Conservation (phyloP, 2,797 vertebrate species). For the Anguilla megastoma region DNA sequence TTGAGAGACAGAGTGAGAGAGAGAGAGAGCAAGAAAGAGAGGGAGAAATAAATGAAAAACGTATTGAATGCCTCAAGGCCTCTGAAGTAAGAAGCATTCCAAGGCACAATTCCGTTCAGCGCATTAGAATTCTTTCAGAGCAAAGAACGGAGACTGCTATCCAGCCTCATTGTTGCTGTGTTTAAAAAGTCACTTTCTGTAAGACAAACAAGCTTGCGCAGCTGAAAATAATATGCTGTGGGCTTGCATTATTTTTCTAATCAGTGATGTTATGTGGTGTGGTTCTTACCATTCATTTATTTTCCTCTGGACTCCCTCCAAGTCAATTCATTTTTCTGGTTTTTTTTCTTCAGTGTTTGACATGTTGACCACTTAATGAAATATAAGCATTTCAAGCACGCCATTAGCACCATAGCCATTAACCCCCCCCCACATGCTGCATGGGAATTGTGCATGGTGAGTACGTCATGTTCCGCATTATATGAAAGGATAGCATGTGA, state of each 20-base stretch:
- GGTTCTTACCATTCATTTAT: not conserved
- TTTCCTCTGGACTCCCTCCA: not conserved
- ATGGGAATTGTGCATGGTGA: not conserved
- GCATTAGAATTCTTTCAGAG: conserved; percentile 9
- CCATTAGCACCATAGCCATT: not conserved
- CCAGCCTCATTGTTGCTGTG: not conserved
- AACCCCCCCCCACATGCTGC: not conserved
- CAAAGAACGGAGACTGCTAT: not conserved
- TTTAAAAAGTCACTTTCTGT: not conserved
- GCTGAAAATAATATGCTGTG: conserved; percentile 17
- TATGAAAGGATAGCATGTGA: not conserved
- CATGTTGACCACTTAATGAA: not conserved
- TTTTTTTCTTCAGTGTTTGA: not conserved
- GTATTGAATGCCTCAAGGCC: conserved; percentile 18
- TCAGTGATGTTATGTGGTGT: not conserved
- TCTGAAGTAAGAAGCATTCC: conserved; percentile 19
- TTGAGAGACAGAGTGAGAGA: not conserved
- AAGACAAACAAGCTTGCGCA: conserved; percentile 10
- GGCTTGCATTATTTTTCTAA: not conserved
- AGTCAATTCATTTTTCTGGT: not conserved
- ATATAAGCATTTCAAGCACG: not conserved
- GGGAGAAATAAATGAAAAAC: conserved; percentile 10
- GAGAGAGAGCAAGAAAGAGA: not conserved
- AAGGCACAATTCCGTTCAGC: conserved; percentile 7
- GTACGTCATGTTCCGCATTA: not conserved